Evolutionary conservation across 2,113 vertebrate genomes (phyloP).

Genomic region (Pterocles orientalis): DNA sequence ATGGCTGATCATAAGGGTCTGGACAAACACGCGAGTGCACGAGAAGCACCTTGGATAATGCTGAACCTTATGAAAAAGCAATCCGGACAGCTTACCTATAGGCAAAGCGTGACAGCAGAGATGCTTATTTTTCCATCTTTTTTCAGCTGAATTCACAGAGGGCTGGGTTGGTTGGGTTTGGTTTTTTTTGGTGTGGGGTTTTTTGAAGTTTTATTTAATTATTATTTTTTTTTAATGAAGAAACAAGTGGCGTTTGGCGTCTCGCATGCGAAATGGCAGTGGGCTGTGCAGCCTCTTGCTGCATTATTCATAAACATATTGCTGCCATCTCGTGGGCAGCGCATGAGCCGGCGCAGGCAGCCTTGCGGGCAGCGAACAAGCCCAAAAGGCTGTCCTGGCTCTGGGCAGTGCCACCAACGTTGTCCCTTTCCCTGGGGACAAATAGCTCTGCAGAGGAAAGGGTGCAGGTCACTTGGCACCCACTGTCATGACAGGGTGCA

Average conservation of each 20-base stretch:
- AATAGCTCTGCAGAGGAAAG: neutral
- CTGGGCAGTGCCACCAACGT: neutral
- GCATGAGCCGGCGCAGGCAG: neutral
- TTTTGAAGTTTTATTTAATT: too few species aligned
- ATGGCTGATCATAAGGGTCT: neutral
- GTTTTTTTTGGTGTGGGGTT: too few species aligned
- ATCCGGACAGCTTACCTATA: neutral
- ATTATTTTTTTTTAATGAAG: neutral
- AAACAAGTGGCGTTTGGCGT: slow-evolving; percentile 33
- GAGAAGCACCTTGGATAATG: neutral
- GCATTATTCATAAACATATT: slow-evolving; percentile 83
- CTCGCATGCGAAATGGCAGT: slow-evolving; percentile 55
- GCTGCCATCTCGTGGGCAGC: slow-evolving; percentile 89
- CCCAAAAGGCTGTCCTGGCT: neutral
- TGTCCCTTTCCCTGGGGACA: neutral
- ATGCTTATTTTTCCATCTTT: neutral
- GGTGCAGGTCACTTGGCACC: neutral
- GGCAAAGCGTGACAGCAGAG: neutral
- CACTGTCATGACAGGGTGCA: fast-evolving
- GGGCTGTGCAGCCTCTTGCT: slow-evolving; percentile 48
- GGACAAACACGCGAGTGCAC: neutral
- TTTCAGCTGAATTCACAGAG: neutral
- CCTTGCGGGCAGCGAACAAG: fast-evolving
- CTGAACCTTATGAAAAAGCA: neutral
- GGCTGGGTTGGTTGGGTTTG: neutral